These are phyloP conservation scores for Dunckerocampus dactyliophorus DNA, from an alignment of 2,113 vertebrate species.

Conservation along the genomic window DNA sequence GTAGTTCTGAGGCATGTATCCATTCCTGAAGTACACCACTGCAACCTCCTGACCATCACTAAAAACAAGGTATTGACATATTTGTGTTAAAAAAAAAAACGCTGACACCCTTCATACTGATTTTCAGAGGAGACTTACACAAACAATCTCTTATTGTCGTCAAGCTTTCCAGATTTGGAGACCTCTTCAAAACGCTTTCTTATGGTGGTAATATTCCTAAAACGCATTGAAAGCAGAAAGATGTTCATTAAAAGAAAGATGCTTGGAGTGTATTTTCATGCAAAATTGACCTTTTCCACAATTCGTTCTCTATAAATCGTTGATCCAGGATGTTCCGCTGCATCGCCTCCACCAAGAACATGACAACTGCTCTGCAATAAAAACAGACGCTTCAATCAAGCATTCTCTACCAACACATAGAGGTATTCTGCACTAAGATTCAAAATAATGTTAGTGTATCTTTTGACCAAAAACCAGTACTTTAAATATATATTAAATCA, in stretches of 20 bases:
- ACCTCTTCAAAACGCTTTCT: constrained; percentile 81
- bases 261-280: neutral
- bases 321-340: constrained; percentile 94
- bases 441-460: too few relatives aligned
- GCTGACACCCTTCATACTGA: neutral
- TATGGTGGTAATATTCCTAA: constrained; percentile 83
- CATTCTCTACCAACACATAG: neutral
- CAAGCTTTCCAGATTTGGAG: constrained; percentile 74
- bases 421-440: neutral
- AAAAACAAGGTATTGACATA: constrained; percentile 16
- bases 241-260: neutral
- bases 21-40: constrained; percentile 91
- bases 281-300: constrained; percentile 79
- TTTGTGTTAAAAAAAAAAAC: neutral
- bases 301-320: constrained; percentile 84
- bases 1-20: constrained; percentile 88
- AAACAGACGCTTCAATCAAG: constrained; percentile 6
- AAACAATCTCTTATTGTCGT: constrained; percentile 77
- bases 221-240: constrained; percentile 6
- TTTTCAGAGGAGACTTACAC: constrained; percentile 74
- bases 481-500: too few relatives aligned
- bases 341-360: constrained; percentile 83
- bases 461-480: too few relatives aligned
- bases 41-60: constrained; percentile 87
- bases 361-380: constrained; percentile 80